Evolutionary conservation across 2,113 vertebrate species (phyloP), one percentile per base, ranked within the genome.

Genomic region (Aspidoscelis tigris): DNA sequence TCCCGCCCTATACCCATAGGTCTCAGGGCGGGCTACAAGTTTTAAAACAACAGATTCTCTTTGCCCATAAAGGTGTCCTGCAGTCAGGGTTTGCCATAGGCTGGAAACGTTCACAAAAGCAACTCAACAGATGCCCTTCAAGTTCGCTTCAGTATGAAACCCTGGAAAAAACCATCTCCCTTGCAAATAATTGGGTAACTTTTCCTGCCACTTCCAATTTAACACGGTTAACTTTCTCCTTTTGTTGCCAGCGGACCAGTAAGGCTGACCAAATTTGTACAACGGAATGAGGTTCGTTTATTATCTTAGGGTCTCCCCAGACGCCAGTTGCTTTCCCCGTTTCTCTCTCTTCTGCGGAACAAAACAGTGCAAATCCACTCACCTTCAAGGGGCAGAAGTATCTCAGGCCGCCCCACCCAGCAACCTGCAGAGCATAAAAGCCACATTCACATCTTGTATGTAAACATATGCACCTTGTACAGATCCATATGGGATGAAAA

Each of bases 171-270:
- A 9, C 6, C 9, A 84, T 33, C 83, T 64, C 68, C 76, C 78
- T 84, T 78, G 66, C 50, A 33, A 61, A 64, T 71, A 21, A 47
- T 61, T 61, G 68, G 66, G 75, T 78, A 71, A 78, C 76, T 78
- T 78, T 78, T 72, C 83, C 76, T 84, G 76, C 76, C 76, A 44
- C 83, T 78, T 72, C 65, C 82, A 77, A 70, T 84, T 70, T 71
- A 75, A 58, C 75, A 44, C 20, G 22, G 83, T 44, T 44, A 72
- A 55, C 64, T 79, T 47, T 77, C 64, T 73, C n/a, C 22, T 22
- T 70, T 65, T 26, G 26, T 58, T 66, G 14, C 55, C 16, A 61
- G 77, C 24, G 18, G 64, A 64, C 53, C 76, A 65, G 24, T n/a
- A 73, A 65, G 43, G 76, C 41, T n/a, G 58, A 79, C 43, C 1